phyloP scores from a whole-genome alignment of 1,140 invertebrate species.

The Drosophila suzukii region DNA sequence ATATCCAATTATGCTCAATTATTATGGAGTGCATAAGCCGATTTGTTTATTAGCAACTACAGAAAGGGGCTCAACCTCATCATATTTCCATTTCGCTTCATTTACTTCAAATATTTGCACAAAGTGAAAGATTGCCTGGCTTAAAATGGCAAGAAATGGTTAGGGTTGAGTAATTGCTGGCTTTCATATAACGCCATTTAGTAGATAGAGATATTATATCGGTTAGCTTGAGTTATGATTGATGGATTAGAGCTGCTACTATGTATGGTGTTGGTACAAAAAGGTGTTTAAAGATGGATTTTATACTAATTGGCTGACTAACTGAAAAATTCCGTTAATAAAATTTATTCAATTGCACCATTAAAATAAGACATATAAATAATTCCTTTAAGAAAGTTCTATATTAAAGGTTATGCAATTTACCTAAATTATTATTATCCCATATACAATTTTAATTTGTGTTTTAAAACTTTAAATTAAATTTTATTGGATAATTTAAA shows the following conservation, averaged over 20 bases:
- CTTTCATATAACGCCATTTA: conserved; percentile 14
- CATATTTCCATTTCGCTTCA: conserved; percentile 32
- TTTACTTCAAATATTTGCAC: conserved; percentile 56
- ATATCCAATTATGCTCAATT: conserved; percentile 45
- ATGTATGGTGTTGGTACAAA: background rate
- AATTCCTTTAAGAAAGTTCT: too few species aligned
- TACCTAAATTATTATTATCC: too few species aligned
- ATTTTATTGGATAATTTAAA: too few species aligned
- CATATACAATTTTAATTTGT: too few species aligned
- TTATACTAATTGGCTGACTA: background rate
- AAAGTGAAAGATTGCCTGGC: conserved; percentile 55
- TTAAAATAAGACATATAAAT: too few species aligned
- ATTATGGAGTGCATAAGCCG: conserved; percentile 30
- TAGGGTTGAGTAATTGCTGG: conserved; percentile 15
- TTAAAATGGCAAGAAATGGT: conserved; percentile 22
- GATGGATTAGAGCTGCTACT: conserved; percentile 25
- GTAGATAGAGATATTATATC: conserved; percentile 48
- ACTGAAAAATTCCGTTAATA: background rate
- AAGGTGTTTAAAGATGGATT: too few species aligned
- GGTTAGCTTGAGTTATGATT: conserved; percentile 25
- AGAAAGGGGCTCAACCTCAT: conserved; percentile 20
- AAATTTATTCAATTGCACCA: background rate
- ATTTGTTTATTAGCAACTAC: conserved; percentile 29
- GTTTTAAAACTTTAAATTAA: too few species aligned
- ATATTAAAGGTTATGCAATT: too few species aligned